phyloP scores from a whole-genome alignment of 2,797 vertebrate species.

The Sebastes matsubarae region DNA sequence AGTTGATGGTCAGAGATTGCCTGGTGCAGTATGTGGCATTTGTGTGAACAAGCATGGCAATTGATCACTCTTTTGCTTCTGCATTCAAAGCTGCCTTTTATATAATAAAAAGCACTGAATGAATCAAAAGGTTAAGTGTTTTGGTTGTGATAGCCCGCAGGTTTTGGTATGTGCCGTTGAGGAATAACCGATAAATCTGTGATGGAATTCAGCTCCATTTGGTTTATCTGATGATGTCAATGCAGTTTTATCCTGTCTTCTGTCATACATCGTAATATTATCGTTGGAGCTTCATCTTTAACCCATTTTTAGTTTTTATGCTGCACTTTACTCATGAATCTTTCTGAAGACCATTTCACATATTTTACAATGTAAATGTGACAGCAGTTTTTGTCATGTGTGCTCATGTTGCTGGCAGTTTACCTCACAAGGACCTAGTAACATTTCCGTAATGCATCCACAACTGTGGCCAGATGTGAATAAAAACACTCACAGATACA shows the following conservation, averaged over 20 bases:
- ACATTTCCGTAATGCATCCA: background rate
- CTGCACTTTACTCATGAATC: background rate
- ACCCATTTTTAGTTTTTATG: background rate
- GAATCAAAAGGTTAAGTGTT: conserved; percentile 59
- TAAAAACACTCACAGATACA: background rate
- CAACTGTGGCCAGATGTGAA: conserved; percentile 19
- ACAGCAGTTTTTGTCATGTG: background rate
- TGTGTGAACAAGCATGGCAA: conserved; percentile 61
- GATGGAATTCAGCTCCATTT: conserved; percentile 13
- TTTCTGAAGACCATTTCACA: background rate
- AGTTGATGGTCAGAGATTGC: conserved; percentile 61
- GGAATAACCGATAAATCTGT: conserved; percentile 25
- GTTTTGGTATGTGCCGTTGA: conserved; percentile 12
- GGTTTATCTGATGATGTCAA: conserved; percentile 35
- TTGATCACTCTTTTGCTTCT: conserved; percentile 57
- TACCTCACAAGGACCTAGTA: background rate
- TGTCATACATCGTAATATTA: background rate
- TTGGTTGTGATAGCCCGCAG: conserved; percentile 52
- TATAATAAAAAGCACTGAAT: conserved; percentile 17
- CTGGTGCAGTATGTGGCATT: conserved; percentile 61
- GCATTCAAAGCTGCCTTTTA: conserved; percentile 60
- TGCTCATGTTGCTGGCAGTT: background rate
- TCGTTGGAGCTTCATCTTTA: background rate
- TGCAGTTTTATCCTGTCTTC: background rate
- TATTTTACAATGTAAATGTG: background rate